Conservation (phyloP, 2,888 invertebrate genomes). For the Caenorhabditis sulstoni region DNA sequence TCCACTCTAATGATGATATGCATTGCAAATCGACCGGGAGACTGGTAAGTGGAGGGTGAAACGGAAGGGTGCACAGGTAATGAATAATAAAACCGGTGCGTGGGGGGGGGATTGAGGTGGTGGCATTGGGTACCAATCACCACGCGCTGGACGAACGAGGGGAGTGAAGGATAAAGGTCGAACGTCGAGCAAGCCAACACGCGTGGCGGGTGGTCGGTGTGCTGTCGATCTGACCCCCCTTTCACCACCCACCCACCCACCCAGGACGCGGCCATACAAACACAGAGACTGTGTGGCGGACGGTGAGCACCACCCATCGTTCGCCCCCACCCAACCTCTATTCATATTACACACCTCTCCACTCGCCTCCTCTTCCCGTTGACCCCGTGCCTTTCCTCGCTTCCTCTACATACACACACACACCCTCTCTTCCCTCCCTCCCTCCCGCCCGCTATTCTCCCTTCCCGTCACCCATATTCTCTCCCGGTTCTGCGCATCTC, state of each 20-base stretch:
- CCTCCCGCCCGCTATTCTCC: slow-evolving; percentile 4
- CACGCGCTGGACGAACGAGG: neutral
- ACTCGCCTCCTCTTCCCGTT: neutral
- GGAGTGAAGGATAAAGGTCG: slow-evolving; percentile 25
- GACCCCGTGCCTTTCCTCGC: slow-evolving; percentile 6
- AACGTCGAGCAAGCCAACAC: slow-evolving; percentile 5
- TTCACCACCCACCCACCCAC: neutral
- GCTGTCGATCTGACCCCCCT: neutral
- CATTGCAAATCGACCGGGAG: slow-evolving; percentile 8
- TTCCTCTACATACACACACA: slow-evolving; percentile 5
- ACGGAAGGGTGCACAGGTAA: slow-evolving; percentile 13
- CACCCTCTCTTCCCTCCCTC: neutral
- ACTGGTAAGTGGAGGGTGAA: neutral
- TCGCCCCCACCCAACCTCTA: neutral
- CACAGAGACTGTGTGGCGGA: slow-evolving; percentile 36
- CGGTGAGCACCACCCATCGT: slow-evolving; percentile 49
- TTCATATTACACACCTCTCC: slow-evolving; percentile 17
- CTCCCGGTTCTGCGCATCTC: neutral
- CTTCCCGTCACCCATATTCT: neutral
- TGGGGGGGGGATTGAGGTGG: neutral
- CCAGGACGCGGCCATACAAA: slow-evolving; percentile 26
- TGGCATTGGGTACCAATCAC: slow-evolving; percentile 7
- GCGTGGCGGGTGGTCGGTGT: neutral
- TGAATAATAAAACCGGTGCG: slow-evolving; percentile 50
- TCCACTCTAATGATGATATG: neutral